Evolutionary conservation across 2,797 vertebrate genomes (phyloP).

Genomic region (Microhierax caerulescens): DNA sequence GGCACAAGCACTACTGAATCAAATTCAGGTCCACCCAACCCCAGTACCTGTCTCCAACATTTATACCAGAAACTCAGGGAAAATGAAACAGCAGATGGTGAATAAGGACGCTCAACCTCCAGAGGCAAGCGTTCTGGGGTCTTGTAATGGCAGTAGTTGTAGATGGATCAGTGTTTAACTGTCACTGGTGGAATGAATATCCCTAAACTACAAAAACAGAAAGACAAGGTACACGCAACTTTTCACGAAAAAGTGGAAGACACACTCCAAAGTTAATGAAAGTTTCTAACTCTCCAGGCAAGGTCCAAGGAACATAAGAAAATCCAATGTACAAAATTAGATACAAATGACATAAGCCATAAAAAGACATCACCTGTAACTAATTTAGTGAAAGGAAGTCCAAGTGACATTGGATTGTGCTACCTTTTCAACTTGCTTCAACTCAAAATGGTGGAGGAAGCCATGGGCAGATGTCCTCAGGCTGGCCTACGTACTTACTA

Average conservation of each 20-base stretch:
- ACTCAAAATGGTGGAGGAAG: neutral
- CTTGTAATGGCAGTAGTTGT: neutral
- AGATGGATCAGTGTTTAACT: neutral
- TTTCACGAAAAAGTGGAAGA: neutral
- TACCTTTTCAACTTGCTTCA: neutral
- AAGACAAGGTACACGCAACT: neutral
- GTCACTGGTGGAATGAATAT: neutral
- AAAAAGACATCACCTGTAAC: neutral
- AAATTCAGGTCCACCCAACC: neutral
- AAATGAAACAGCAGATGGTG: rapidly evolving
- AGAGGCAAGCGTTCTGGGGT: neutral
- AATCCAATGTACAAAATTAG: neutral
- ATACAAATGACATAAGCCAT: neutral
- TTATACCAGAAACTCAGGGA: neutral
- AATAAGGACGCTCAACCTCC: neutral
- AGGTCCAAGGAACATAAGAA: neutral
- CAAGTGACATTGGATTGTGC: neutral
- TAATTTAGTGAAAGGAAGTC: neutral
- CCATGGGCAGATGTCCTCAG: neutral
- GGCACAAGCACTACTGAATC: neutral
- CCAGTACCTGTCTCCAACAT: rapidly evolving
- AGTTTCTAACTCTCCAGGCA: neutral
- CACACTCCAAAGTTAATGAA: neutral
- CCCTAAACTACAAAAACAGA: neutral
- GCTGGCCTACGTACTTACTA: rapidly evolving